Percentiles rank a stretch among this genome's conserved stretches.
These are phyloP conservation scores for Neogobius melanostomus DNA, from an alignment of 2,113 vertebrate species.

Conservation along the genomic window DNA sequence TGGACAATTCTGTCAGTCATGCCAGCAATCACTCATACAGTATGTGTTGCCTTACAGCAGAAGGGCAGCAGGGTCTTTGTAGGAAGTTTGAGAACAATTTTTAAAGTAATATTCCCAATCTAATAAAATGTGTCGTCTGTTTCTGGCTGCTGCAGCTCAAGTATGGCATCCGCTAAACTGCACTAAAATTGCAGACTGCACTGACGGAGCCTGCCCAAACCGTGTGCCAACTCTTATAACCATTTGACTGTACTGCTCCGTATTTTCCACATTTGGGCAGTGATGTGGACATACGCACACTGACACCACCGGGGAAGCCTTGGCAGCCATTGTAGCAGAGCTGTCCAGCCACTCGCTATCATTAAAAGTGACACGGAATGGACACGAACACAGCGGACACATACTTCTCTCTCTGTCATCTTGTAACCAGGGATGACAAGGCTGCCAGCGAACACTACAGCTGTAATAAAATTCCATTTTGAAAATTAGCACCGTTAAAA, in stretches of 20 bases:
- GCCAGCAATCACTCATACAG: too few relatives aligned
- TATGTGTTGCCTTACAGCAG: too few relatives aligned
- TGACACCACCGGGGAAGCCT: constrained; percentile 31
- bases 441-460: constrained; percentile 26
- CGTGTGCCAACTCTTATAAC: background rate
- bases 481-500: constrained; percentile 51
- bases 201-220: background rate
- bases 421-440: constrained; percentile 36
- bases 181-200: constrained; percentile 6
- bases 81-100: too few relatives aligned
- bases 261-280: constrained; percentile 24
- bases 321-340: constrained; percentile 38
- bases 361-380: constrained; percentile 36
- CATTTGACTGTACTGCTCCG: background rate
- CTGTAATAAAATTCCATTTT: constrained; percentile 43
- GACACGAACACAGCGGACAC: constrained; percentile 9
- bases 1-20: too few relatives aligned
- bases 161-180: background rate
- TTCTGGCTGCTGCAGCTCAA: background rate
- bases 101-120: too few relatives aligned
- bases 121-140: too few relatives aligned
- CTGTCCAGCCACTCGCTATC: constrained; percentile 20
- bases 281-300: constrained; percentile 31
- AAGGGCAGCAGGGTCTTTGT: too few relatives aligned
- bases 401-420: constrained; percentile 12